Evolutionary conservation across 2,797 vertebrate genomes (phyloP).

Genomic region (Distichodus sexfasciatus): DNA sequence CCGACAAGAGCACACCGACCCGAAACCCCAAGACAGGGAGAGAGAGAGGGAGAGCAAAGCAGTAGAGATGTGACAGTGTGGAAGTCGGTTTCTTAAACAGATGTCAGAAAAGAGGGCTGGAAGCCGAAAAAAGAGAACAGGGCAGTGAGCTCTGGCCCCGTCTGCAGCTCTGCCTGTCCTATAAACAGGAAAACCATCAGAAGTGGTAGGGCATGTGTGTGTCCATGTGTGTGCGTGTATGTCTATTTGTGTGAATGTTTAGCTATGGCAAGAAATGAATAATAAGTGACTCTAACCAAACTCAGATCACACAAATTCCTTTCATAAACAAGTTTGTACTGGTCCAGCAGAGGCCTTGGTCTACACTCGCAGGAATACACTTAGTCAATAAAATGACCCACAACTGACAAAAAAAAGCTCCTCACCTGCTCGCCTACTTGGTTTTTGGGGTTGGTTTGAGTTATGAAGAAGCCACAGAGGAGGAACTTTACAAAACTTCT

Average conservation of each 20-base stretch:
- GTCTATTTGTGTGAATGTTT: background rate
- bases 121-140: background rate
- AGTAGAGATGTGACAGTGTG: no score
- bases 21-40: conserved; percentile 41
- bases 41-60: background rate
- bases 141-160: conserved; percentile 26
- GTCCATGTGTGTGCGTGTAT: conserved; percentile 2
- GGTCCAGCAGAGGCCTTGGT: background rate
- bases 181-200: conserved; percentile 67
- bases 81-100: no score
- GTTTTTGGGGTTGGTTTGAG: background rate
- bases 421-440: background rate
- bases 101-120: background rate
- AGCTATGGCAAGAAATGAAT: conserved; percentile 29
- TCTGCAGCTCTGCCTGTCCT: conserved; percentile 55
- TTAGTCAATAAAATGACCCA: no score
- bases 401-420: no score
- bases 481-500: background rate
- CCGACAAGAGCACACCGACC: conserved; percentile 56
- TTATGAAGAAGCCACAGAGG: background rate
- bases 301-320: background rate
- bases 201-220: conserved; percentile 38
- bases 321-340: background rate
- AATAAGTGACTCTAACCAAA: conserved; percentile 44
- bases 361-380: background rate